Percentiles rank a stretch among this genome's conserved stretches.
Conservation (phyloP, 2,888 invertebrate genomes). For the Lepetodrilus schrolli region DNA sequence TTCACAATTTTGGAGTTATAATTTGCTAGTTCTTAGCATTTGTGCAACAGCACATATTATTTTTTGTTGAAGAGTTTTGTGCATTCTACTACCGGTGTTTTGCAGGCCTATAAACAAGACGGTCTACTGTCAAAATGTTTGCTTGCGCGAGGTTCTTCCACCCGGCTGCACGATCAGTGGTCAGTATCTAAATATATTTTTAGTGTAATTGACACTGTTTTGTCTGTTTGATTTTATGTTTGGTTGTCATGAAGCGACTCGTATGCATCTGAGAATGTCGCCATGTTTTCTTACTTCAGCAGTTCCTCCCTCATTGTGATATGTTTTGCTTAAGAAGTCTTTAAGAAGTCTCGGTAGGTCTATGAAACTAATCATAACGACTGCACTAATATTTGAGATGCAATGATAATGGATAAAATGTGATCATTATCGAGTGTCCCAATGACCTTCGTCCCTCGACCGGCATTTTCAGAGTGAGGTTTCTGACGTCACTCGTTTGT, state of each 20-base stretch:
- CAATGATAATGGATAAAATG: background rate
- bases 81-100: constrained; percentile 47
- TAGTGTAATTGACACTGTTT: background rate
- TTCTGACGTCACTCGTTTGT: constrained; percentile 8
- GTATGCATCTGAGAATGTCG: constrained; percentile 29
- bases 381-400: too few species aligned
- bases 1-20: too few species aligned
- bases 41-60: too few species aligned
- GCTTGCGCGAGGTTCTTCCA: constrained; percentile 63
- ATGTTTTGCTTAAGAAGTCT: too few species aligned
- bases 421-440: background rate
- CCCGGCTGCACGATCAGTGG: constrained; percentile 65
- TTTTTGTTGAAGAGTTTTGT: too few species aligned
- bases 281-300: constrained; percentile 25
- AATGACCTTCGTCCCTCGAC: constrained; percentile 30
- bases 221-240: background rate
- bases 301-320: too few species aligned
- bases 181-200: constrained; percentile 48
- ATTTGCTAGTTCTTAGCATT: too few species aligned
- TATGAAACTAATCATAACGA: too few species aligned
- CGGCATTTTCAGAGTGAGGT: constrained; percentile 22
- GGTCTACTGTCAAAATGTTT: constrained; percentile 57
- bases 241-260: constrained; percentile 15
- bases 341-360: too few species aligned
- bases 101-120: constrained; percentile 43